Evolutionary conservation across 2,113 vertebrate species (phyloP), one percentile per base, ranked within the genome.

Genomic region (Dendrocopos noguchii): DNA sequence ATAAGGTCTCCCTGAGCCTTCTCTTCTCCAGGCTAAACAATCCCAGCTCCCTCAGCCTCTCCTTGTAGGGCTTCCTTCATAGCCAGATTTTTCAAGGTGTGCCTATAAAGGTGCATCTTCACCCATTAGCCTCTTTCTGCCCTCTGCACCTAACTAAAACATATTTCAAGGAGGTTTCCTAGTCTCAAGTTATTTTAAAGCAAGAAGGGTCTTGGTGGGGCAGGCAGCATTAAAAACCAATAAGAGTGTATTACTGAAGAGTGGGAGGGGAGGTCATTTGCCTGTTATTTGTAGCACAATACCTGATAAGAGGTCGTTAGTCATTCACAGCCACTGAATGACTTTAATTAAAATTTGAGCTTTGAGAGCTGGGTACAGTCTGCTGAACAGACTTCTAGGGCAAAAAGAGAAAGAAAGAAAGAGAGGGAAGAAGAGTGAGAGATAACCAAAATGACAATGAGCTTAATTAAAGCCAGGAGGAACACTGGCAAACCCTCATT

Each of bases 291-390:
- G 92, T 95, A 92, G 85, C 78, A 75, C 90, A 89, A 80, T 84
- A 85, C 83, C 72, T 74, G 92, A 93, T 87, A 96, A 94, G 92
- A 82, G 73, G 94, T 97, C 91, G 94, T 97, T 96, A 97, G 96
- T 93, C 80, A 97, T 97, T 97, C 97, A 95, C 93, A 93, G 72
- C 91, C 85, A 91, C 81, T 82, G 85, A 96, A 77, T 91, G 79
- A 93, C 87, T 97, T 97, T 96, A 98, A 98, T 97, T 97, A 97
- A 97, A 97, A 96, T 85, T 93, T 95, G 96, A 95, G 94, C 83
- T 93, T 81, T 29, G 60, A 97, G 87, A 94, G 80, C 88, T 90
- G 71, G 72, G 63, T 97, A 80, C 82, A 96, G 92, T 82, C 95
- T 95, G 73, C 68, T 7, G 67, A 94, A 92, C 88, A 91, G 95